Conservation (phyloP, 1,140 invertebrate genomes). For the Antheraea pernyi region DNA sequence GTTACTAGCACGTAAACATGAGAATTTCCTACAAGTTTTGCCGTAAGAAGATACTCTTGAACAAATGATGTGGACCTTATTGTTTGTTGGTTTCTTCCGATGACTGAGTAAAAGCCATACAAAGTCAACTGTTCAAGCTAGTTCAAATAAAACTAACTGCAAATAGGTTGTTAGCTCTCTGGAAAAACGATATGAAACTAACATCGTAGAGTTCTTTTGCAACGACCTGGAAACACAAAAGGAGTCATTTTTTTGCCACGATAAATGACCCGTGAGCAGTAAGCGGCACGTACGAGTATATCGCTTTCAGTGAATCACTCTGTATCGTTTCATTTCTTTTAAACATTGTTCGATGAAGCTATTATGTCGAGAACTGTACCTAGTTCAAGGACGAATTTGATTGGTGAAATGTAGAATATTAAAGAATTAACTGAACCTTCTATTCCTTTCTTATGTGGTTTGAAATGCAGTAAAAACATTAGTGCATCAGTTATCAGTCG, state of each 20-base stretch:
- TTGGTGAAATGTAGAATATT: too few species aligned
- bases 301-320: background rate
- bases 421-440: too few species aligned
- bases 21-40: too few species aligned
- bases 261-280: slow-evolving; percentile 2
- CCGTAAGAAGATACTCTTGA: too few species aligned
- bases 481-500: too few species aligned
- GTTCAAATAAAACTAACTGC: too few species aligned
- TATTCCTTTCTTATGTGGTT: too few species aligned
- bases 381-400: too few species aligned
- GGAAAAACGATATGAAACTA: background rate
- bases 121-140: background rate
- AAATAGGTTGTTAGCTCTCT: too few species aligned
- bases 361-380: background rate
- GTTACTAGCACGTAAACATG: too few species aligned
- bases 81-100: background rate
- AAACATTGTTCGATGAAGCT: background rate
- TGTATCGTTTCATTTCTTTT: background rate
- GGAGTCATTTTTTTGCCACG: background rate
- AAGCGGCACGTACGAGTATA: background rate
- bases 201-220: background rate
- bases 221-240: background rate
- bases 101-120: background rate
- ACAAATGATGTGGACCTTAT: too few species aligned
- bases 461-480: too few species aligned